Conservation (phyloP, 2,797 vertebrate species). For the Semaprochilodus insignis region DNA sequence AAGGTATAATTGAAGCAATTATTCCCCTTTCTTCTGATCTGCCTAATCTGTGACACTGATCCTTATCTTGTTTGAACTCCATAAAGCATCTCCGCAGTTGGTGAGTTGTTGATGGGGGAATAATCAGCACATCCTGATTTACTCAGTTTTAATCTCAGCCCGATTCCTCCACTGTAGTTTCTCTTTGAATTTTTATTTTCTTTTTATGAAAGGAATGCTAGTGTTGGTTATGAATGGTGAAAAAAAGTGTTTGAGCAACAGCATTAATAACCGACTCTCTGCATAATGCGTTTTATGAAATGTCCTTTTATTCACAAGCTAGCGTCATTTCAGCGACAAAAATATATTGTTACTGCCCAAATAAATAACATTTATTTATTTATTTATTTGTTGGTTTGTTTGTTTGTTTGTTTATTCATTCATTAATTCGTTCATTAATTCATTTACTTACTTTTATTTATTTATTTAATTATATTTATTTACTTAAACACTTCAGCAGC, state of each 20-base stretch:
- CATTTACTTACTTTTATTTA: too few relatives aligned
- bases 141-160: not conserved
- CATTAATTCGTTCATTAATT: too few relatives aligned
- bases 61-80: not conserved
- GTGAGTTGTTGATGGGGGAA: not conserved
- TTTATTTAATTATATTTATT: too few relatives aligned
- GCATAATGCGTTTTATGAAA: not conserved
- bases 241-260: not conserved
- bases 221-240: not conserved
- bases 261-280: not conserved
- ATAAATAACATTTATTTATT: too few relatives aligned
- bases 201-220: not conserved
- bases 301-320: too few relatives aligned
- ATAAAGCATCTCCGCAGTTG: conserved; percentile 1
- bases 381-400: too few relatives aligned
- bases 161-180: not conserved
- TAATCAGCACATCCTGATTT: not conserved
- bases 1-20: conserved; percentile 2
- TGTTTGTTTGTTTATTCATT: too few relatives aligned
- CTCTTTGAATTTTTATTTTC: not conserved
- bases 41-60: not conserved
- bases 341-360: too few relatives aligned
- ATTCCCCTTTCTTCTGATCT: not conserved
- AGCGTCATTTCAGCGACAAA: too few relatives aligned
- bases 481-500: too few relatives aligned